These are phyloP conservation scores for Phocides pigmalion DNA, from an alignment of 1,140 invertebrate species.

Conservation along the genomic window DNA sequence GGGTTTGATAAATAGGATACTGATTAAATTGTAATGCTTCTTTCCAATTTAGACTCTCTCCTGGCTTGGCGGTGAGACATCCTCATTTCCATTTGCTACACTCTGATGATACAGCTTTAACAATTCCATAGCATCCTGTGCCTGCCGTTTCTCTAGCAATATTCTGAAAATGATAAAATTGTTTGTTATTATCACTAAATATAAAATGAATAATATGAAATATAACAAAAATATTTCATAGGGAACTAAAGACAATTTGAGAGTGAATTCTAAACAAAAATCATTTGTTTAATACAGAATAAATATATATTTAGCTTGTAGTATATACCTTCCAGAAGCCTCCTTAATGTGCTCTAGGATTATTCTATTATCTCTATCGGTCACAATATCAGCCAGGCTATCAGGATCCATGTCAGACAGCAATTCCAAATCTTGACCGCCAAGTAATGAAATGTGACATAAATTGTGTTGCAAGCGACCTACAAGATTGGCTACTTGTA, in stretches of 20 bases:
- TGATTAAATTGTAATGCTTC: conserved; percentile 35
- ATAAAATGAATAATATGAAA: not conserved
- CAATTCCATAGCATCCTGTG: conserved; percentile 92
- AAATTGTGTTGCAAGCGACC: conserved; percentile 90
- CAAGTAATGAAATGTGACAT: conserved; percentile 91
- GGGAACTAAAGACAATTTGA: too few species aligned
- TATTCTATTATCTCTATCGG: conserved; percentile 89
- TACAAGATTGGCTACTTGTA: conserved; percentile 86
- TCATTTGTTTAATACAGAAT: too few species aligned
- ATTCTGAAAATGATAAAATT: conserved; percentile 75
- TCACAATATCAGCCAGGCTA: conserved; percentile 90
- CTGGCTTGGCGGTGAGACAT: conserved; percentile 74
- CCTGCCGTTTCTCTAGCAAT: conserved; percentile 91
- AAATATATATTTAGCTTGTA: too few species aligned
- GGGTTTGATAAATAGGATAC: conserved; percentile 63
- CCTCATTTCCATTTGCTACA: conserved; percentile 80
- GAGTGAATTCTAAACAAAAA: too few species aligned
- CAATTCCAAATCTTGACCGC: conserved; percentile 91
- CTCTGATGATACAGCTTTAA: conserved; percentile 85
- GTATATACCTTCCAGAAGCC: conserved; percentile 89
- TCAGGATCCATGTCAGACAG: conserved; percentile 94
- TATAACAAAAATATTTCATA: conserved; percentile 24
- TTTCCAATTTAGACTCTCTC: conserved; percentile 66
- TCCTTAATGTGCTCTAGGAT: conserved; percentile 93
- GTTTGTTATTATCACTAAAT: not conserved